Conservation (phyloP, 2,113 vertebrate species). For the Notechis scutatus region DNA sequence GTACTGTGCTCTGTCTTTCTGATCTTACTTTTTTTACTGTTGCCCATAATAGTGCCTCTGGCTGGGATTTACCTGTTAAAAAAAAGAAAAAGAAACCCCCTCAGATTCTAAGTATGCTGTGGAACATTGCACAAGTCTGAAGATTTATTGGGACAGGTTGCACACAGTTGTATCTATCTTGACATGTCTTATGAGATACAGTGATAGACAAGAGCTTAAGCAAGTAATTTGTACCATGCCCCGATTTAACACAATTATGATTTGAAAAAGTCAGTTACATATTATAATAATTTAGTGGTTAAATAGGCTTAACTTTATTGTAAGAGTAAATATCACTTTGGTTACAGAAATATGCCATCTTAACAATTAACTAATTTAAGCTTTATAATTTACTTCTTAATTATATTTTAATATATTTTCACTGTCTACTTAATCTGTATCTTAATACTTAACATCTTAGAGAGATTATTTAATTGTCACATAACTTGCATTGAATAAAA, state of each 20-base stretch:
- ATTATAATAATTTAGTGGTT: conserved; percentile 43
- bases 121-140: conserved; percentile 17
- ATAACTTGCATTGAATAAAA: not conserved
- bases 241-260: conserved; percentile 35
- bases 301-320: conserved; percentile 42
- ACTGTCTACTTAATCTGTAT: conserved; percentile 1
- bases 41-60: not conserved
- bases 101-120: not conserved
- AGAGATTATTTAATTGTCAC: not conserved
- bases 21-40: not conserved
- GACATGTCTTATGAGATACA: not conserved
- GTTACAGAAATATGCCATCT: conserved; percentile 26
- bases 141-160: not conserved
- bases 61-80: not conserved
- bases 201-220: conserved; percentile 16
- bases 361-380: not conserved
- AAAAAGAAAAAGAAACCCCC: not conserved
- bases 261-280: conserved; percentile 8
- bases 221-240: conserved; percentile 32
- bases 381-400: not conserved
- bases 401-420: conserved; percentile 16
- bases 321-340: conserved; percentile 49
- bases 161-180: conserved; percentile 5
- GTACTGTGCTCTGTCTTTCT: not conserved
- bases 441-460: not conserved